Base-by-base conservation (phyloP, 2,113 vertebrate species). In the Talpa occidentalis region DNA sequence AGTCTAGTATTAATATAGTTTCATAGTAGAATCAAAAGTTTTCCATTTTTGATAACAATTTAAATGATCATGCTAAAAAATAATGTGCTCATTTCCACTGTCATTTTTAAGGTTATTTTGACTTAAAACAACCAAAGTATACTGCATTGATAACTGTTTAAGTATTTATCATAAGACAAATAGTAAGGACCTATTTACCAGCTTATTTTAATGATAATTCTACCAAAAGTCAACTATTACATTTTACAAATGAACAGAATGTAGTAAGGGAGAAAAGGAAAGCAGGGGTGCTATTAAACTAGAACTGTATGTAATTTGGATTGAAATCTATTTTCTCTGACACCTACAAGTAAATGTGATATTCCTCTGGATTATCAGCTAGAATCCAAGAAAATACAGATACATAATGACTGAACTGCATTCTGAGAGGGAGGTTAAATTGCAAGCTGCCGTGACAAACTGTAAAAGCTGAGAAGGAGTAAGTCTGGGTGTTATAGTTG, bases 31-130 rank as follows among this genome's bases (percentile, higher is more conserved):
- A 66, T 88, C 10, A 89, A 32, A 82, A 59, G 28, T 49, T 93
- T 93, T 64, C 66, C 30, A 40, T 62, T 93, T 95, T 87, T 81
- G 5, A 84, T 90, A 90, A 74, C 52, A 83, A 52, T 95, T 44
- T 92, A 84, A 77, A 95, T 69, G 35, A 72, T 62, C 52, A 52
- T 73, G 70, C 14, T 60, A n/a, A 95, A 95, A 95, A 93, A 64
- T 82, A 69, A 78, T 79, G 10, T n/a, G 56, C 47, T 87, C 64
- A 21, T 73, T 83, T 77, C 6, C 72, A 47, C 54, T 79, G 9
- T 64, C 59, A 62, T 37, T 76, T 47, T 52, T 35, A 24, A 19
- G 40, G n/a, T 88, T 84, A 42, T 90, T 86, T 32, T 91, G 6
- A 42, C 62, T 28, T 74, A 81, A 79, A 73, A 95, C 40, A 82